phyloP scores from a whole-genome alignment of 2,113 vertebrate species.

The Tachysurus vachellii region DNA sequence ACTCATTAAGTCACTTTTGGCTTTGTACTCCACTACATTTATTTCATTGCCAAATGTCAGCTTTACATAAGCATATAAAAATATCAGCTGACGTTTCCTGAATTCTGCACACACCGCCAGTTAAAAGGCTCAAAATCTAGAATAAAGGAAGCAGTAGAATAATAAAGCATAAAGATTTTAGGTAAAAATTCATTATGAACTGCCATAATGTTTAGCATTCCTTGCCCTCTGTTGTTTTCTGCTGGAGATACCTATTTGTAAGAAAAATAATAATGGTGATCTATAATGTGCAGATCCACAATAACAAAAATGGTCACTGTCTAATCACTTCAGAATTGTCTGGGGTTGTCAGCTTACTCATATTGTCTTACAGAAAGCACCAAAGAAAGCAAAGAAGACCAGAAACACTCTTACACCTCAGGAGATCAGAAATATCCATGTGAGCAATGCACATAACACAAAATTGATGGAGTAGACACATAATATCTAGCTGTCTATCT shows the following conservation, averaged over 20 bases:
- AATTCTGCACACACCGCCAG: not conserved
- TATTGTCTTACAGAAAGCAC: conserved; percentile 74
- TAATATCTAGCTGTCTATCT: not conserved
- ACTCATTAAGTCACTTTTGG: conserved; percentile 6
- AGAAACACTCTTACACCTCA: conserved; percentile 82
- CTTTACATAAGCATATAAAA: not conserved
- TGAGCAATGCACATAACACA: conserved; percentile 68
- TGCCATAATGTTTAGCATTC: not conserved
- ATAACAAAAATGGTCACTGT: not conserved
- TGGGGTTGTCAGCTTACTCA: not conserved
- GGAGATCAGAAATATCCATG: conserved; percentile 89
- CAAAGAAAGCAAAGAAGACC: conserved; percentile 84
- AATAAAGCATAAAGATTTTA: not conserved
- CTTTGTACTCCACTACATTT: not conserved
- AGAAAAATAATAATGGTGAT: not conserved
- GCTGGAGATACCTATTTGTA: not conserved
- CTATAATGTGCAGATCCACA: not conserved
- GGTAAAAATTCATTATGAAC: not conserved
- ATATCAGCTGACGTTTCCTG: not conserved
- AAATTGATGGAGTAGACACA: not conserved
- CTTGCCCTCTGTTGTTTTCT: not conserved
- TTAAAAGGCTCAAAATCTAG: not conserved
- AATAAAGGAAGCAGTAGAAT: not conserved
- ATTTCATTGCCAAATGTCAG: not conserved
- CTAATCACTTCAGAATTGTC: not conserved